Conservation (phyloP, 2,888 invertebrate species). For the Tenthredo mesomela region DNA sequence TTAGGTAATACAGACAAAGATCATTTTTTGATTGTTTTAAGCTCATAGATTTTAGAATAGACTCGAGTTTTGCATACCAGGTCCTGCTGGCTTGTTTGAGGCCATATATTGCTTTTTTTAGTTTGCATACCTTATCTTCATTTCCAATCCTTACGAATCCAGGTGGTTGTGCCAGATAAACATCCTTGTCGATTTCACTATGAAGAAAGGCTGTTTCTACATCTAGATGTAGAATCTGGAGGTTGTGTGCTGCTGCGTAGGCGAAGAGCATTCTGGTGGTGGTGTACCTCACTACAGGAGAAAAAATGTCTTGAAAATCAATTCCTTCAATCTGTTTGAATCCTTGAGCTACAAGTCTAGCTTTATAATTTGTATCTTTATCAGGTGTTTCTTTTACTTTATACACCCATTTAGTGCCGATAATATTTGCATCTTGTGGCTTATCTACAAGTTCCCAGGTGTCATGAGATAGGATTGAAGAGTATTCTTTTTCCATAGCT, state of each 20-base stretch:
- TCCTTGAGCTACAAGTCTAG: no score
- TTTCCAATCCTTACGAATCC: slow-evolving; percentile 53
- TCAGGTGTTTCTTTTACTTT: no score
- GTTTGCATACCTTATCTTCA: slow-evolving; percentile 54
- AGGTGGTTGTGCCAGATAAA: slow-evolving; percentile 58
- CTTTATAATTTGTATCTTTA: no score
- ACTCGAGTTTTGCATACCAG: slow-evolving; percentile 55
- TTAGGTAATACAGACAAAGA: slow-evolving; percentile 50
- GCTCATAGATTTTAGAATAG: slow-evolving; percentile 28
- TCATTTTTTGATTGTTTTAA: slow-evolving; percentile 49
- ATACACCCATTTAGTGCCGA: background rate
- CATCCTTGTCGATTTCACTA: slow-evolving; percentile 54
- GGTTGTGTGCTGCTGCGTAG: slow-evolving; percentile 47
- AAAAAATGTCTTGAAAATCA: no score
- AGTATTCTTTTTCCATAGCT: background rate
- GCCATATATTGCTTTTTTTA: slow-evolving; percentile 58
- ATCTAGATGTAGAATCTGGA: slow-evolving; percentile 58
- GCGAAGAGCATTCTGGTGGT: slow-evolving; percentile 54
- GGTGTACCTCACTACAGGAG: slow-evolving; percentile 54
- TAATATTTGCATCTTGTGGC: background rate
- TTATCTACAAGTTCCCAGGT: slow-evolving; percentile 10
- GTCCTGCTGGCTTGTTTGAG: slow-evolving; percentile 57
- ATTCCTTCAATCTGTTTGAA: no score
- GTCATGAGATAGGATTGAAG: background rate
- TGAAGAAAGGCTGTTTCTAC: slow-evolving; percentile 56